Base-by-base conservation (phyloP, 1,140 invertebrate genomes). In the Aricia agestis region DNA sequence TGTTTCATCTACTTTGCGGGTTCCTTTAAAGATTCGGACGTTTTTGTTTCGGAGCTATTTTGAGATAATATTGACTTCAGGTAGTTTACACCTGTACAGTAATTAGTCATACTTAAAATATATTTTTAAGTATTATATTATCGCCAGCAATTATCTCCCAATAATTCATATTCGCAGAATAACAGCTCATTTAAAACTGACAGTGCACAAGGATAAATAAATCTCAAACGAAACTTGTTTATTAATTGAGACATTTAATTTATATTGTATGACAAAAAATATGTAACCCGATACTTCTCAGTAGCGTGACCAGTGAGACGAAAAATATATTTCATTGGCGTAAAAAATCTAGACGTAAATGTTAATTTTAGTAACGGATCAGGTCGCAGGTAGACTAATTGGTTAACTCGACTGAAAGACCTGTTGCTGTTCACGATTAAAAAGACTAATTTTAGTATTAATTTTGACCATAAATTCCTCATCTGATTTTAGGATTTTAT, bases 271-370 rank as follows among this genome's bases (percentile, higher is more conserved):
- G 59, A 19, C 59, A 63, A 63, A 25, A 63, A 19, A 63, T 63
- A 63, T 19, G 59, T 11, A 63, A 63, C 59, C 59, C 17, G 18
- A 63, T 63, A 63, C 59, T 25, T 63, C 18, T 63, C 59, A 25
- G 59, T 63, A 63, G 59, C 59, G 18, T 63, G 59, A 63, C 59
- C 59, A 19, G 59, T 11, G 59, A 25, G 19, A 63, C 59, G 59
- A 63, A 63, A 19, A 63, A 63, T 63, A 25, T 63, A 63, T 63
- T 63, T 18, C 59, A 63, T 63, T 63, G 59, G 59, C 59, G 19
- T 19, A 63, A 63, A 63, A 63, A 63, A 63, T 63, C 19, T 18
- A 19, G 17, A 63, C 19, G 59, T 63, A 63, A 63, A 63, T 63
- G 59, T 63, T 63, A 63, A 63, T 19, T 63, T 63, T 25, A 18